Evolutionary conservation across 2,113 vertebrate genomes (phyloP).

Genomic region (Tachysurus fulvidraco): DNA sequence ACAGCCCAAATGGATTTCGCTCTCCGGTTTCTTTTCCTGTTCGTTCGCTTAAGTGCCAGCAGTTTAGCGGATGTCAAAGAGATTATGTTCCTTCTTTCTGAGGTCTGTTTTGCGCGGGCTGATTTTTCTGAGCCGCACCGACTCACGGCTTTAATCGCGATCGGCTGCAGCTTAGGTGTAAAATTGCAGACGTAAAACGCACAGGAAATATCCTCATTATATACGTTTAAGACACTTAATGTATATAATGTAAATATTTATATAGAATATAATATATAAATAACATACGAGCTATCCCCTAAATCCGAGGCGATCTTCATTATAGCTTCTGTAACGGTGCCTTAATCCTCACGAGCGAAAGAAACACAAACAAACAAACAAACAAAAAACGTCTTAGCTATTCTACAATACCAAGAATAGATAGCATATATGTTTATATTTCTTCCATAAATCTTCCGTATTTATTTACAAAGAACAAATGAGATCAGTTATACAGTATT

Average conservation of each 20-base stretch:
- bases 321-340: background rate
- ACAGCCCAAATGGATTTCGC: background rate
- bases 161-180: background rate
- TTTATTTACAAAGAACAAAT: constrained; percentile 49
- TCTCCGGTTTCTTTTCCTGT: background rate
- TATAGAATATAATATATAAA: background rate
- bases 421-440: constrained; percentile 75
- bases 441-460: constrained; percentile 63
- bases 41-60: background rate
- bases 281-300: background rate
- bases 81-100: background rate
- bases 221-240: background rate
- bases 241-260: background rate
- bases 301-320: background rate
- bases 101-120: background rate
- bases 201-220: background rate
- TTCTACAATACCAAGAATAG: constrained; percentile 61
- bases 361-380: too few relatives aligned
- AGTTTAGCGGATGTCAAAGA: background rate
- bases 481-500: constrained; percentile 21
- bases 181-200: background rate
- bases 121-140: background rate
- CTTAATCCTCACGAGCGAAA: constrained; percentile 9
- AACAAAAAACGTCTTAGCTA: constrained; percentile 28
- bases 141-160: background rate